Evolutionary conservation across 2,113 vertebrate genomes (phyloP).

Genomic region (Sinocyclocheilus anshuiensis): DNA sequence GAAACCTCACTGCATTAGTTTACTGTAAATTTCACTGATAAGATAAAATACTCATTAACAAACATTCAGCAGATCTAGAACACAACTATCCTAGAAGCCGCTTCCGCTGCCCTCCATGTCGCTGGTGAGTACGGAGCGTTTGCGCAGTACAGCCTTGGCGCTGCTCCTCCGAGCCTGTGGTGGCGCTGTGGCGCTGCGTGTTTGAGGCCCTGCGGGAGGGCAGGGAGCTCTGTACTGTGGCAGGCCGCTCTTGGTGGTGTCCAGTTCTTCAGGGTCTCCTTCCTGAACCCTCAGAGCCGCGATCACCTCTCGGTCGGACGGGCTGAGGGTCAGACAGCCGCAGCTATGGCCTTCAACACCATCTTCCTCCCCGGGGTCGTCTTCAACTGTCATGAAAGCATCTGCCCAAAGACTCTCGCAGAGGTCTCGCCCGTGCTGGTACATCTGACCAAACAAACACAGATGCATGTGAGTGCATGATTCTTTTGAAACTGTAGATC

Average conservation of each 20-base stretch:
- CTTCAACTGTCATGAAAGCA: conserved; percentile 70
- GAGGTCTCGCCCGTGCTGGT: conserved; percentile 78
- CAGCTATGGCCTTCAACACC: conserved; percentile 63
- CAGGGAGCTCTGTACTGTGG: conserved; percentile 72
- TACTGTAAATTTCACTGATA: neutral
- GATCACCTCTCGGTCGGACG: conserved; percentile 74
- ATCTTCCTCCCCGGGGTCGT: conserved; percentile 61
- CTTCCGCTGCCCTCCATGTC: conserved; percentile 82
- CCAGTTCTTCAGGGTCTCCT: conserved; percentile 73
- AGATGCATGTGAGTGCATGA: neutral
- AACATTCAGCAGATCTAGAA: neutral
- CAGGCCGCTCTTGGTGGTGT: conserved; percentile 77
- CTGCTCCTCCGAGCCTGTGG: conserved; percentile 55
- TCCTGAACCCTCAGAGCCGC: conserved; percentile 72
- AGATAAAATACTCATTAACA: neutral
- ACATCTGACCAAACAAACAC: conserved; percentile 69
- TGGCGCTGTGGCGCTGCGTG: conserved; percentile 39
- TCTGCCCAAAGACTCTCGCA: conserved; percentile 79
- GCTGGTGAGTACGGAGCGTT: conserved; percentile 72
- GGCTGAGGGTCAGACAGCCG: conserved; percentile 76
- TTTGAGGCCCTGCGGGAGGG: conserved; percentile 60
- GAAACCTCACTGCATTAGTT: neutral
- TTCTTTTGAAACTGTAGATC: neutral
- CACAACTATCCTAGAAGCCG: conserved; percentile 66
- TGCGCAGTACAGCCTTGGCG: conserved; percentile 68